A percentile compares a stretch with the other conserved stretches of the same genome.
These are phyloP conservation scores for Leptopilina clavipes DNA, from an alignment of 1,140 invertebrate species.

Conservation along the genomic window DNA sequence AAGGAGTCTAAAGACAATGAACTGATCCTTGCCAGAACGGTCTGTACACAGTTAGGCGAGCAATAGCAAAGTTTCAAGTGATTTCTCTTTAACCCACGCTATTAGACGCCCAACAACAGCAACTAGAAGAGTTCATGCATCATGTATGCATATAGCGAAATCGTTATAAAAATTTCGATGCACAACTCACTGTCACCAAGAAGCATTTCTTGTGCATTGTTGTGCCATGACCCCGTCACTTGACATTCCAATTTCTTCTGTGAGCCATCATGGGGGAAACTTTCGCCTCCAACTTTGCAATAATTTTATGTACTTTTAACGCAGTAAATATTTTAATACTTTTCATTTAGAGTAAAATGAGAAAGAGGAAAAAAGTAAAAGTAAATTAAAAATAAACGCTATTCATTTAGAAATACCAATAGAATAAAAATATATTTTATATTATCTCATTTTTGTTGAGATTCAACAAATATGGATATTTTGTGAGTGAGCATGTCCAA, in stretches of 20 bases:
- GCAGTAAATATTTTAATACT: no score
- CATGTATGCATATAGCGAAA: slow-evolving; percentile 19
- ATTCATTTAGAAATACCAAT: no score
- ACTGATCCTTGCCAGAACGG: slow-evolving; percentile 18
- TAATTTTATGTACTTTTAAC: not conserved
- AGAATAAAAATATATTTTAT: no score
- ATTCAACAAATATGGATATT: no score
- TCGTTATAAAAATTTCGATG: not conserved
- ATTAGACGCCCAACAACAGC: slow-evolving; percentile 38
- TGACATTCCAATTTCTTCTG: slow-evolving; percentile 14
- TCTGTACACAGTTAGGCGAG: not conserved
- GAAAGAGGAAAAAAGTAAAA: no score
- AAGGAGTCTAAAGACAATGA: slow-evolving; percentile 22
- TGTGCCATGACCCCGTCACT: not conserved
- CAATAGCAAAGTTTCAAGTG: slow-evolving; percentile 45
- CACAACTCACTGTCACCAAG: not conserved
- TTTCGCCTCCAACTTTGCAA: slow-evolving; percentile 1
- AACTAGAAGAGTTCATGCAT: not conserved
- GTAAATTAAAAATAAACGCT: no score
- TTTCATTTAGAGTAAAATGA: no score
- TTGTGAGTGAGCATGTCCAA: not conserved
- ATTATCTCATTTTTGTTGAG: no score
- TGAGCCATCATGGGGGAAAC: not conserved
- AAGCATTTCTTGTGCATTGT: not conserved
- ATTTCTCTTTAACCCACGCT: slow-evolving; percentile 60